phyloP scores from a whole-genome alignment of 2,113 vertebrate species.

The Syrmaticus mikado region DNA sequence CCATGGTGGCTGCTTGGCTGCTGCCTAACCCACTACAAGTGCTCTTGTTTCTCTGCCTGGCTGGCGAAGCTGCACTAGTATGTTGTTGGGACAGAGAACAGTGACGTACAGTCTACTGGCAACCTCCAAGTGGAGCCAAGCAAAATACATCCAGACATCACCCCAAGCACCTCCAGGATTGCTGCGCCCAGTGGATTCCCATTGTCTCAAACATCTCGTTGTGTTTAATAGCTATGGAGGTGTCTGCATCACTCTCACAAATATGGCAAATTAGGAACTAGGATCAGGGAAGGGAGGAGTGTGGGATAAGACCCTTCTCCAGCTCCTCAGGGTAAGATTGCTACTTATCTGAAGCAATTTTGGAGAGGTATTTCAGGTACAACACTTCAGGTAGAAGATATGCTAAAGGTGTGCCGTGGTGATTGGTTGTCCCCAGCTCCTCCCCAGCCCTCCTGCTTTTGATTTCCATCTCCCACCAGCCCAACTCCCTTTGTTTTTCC shows the following conservation, averaged over 20 bases:
- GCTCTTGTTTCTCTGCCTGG: neutral
- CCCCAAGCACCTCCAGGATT: neutral
- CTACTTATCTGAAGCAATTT: conserved; percentile 16
- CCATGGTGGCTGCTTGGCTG: neutral
- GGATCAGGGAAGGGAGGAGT: neutral
- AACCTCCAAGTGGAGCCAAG: neutral
- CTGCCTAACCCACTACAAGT: neutral
- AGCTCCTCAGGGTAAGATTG: neutral
- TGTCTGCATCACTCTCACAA: neutral
- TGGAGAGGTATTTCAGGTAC: neutral
- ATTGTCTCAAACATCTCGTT: conserved; percentile 18
- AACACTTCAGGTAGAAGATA: neutral
- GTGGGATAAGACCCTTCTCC: neutral
- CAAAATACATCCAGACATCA: conserved; percentile 6
- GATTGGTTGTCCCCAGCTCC: accelerated
- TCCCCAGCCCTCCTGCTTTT: neutral
- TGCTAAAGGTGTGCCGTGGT: neutral
- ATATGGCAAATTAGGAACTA: neutral
- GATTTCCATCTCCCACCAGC: neutral
- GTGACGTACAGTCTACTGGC: neutral
- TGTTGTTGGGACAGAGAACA: neutral
- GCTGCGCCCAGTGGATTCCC: neutral
- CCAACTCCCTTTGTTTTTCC: neutral
- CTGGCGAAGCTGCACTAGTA: neutral
- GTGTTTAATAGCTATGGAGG: neutral